phyloP scores from a whole-genome alignment of 23 tunicate species.

The Trididemnum clinides region DNA sequence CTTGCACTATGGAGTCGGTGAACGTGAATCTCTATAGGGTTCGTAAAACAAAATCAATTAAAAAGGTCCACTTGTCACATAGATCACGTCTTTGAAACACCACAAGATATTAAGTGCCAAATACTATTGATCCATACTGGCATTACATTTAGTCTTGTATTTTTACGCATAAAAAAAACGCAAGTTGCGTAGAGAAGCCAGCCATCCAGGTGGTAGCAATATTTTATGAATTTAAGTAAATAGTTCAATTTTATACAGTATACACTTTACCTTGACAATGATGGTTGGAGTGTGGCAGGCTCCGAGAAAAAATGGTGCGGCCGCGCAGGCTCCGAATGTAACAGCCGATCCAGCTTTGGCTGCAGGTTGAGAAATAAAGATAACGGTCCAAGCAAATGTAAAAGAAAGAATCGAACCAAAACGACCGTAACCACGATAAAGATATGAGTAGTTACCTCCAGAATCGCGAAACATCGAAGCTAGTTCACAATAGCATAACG shows the following conservation, averaged over 20 bases:
- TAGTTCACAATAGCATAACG: constrained; percentile 76
- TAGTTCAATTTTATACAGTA: too few relatives aligned
- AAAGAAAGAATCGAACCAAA: constrained; percentile 50
- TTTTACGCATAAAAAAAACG: too few relatives aligned
- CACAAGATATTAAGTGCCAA: too few relatives aligned
- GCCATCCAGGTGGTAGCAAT: too few relatives aligned
- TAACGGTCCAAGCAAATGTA: constrained; percentile 65
- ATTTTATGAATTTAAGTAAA: too few relatives aligned
- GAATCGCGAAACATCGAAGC: constrained; percentile 60
- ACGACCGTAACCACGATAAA: constrained; percentile 45
- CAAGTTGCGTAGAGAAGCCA: too few relatives aligned
- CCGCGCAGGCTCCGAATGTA: constrained; percentile 69
- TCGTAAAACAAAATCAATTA: too few relatives aligned
- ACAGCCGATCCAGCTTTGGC: constrained; percentile 79
- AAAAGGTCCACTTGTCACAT: too few relatives aligned
- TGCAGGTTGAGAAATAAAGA: constrained; percentile 34
- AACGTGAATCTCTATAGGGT: too few relatives aligned
- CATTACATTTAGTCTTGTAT: too few relatives aligned
- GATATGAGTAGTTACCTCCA: constrained; percentile 76
- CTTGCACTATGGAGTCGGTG: constrained; percentile 50
- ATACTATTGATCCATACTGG: too few relatives aligned
- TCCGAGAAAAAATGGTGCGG: constrained; percentile 56
- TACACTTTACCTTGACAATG: constrained; percentile 42
- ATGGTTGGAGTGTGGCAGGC: constrained; percentile 58
- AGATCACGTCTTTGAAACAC: too few relatives aligned